Conservation (phyloP, 37 sponge, comb jelly and placozoan genomes). For the Theonella swinhoei region DNA sequence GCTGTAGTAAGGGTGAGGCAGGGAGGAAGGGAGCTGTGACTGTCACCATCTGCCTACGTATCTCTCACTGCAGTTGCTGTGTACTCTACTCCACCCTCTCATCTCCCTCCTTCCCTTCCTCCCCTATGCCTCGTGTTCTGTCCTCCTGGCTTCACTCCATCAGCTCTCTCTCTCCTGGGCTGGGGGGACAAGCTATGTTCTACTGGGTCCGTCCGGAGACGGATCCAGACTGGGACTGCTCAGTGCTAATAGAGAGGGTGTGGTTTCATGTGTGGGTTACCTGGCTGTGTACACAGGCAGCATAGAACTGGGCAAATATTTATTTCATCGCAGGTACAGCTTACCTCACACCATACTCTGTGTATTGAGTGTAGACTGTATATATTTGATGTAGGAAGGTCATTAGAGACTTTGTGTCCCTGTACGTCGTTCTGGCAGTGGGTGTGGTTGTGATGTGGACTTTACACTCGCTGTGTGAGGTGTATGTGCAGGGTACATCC, state of each 20-base stretch:
- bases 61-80: conserved; percentile 50
- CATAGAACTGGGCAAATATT: conserved; percentile 76
- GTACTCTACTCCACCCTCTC: conserved; percentile 47
- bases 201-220: conserved; percentile 67
- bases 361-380: too few species aligned
- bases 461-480: conserved; percentile 4
- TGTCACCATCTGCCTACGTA: not conserved
- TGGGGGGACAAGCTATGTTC: conserved; percentile 66
- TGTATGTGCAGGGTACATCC: conserved; percentile 70
- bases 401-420: not conserved
- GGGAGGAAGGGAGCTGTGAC: conserved; percentile 7
- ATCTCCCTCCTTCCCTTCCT: not conserved
- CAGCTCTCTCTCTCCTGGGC: conserved; percentile 58
- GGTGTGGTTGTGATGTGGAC: conserved; percentile 5
- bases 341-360: too few species aligned
- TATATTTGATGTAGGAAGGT: too few species aligned
- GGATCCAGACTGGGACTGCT: conserved; percentile 65
- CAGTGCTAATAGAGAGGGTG: conserved; percentile 93
- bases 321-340: conserved; percentile 61
- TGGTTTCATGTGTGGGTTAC: conserved; percentile 89
- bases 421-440: not conserved
- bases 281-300: conserved; percentile 76
- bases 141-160: conserved; percentile 43
- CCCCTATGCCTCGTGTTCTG: conserved; percentile 24
- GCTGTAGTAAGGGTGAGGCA: conserved; percentile 77